phyloP scores from a whole-genome alignment of 2,113 vertebrate genomes.

The Tichodroma muraria region DNA sequence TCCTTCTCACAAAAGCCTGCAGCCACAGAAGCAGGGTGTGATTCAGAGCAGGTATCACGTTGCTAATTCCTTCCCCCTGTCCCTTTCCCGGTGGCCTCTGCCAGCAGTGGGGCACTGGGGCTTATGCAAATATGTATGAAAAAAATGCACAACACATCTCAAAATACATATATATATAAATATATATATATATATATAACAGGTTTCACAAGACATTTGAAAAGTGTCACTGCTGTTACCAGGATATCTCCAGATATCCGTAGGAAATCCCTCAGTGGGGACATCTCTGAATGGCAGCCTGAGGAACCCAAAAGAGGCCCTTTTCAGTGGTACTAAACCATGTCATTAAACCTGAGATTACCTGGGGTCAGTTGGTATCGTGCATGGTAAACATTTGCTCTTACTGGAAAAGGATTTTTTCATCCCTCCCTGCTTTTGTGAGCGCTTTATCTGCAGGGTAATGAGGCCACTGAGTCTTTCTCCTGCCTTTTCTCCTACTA shows the following conservation, averaged over 20 bases:
- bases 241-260: background rate
- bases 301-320: background rate
- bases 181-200: background rate
- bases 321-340: background rate
- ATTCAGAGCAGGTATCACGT: background rate
- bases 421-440: background rate
- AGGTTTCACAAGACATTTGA: background rate
- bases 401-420: background rate
- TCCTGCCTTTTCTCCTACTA: background rate
- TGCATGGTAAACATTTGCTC: constrained; percentile 13
- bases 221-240: background rate
- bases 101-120: background rate
- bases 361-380: background rate
- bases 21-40: background rate
- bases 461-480: background rate
- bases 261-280: background rate
- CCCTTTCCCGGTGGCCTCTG: background rate
- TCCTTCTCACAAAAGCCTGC: background rate
- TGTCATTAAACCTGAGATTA: background rate
- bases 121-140: background rate
- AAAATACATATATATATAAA: background rate
- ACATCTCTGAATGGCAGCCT: background rate
- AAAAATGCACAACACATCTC: background rate
- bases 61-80: background rate
- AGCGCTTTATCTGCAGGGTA: background rate